Evolutionary conservation across 2,113 vertebrate genomes (phyloP).

Genomic region (Acanthisitta chloris): DNA sequence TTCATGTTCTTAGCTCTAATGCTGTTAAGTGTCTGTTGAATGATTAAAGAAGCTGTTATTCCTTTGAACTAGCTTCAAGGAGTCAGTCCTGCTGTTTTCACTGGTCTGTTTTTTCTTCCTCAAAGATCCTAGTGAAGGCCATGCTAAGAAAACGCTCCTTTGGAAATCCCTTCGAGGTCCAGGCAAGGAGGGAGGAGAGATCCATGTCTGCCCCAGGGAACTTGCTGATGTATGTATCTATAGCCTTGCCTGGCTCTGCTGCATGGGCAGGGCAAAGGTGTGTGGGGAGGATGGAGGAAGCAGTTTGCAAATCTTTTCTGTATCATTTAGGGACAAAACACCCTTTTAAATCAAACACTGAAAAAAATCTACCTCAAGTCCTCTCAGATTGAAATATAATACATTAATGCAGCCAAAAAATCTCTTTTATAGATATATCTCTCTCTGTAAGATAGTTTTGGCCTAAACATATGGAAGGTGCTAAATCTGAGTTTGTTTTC

Average conservation of each 20-base stretch:
- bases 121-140: constrained; percentile 94
- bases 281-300: neutral
- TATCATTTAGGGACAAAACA: neutral
- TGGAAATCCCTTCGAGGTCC: constrained; percentile 92
- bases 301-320: neutral
- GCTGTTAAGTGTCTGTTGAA: neutral
- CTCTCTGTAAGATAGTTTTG: neutral
- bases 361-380: neutral
- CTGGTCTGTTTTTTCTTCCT: neutral
- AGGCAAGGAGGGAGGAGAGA: constrained; percentile 86
- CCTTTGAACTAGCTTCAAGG: neutral
- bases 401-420: neutral
- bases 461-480: neutral
- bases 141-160: constrained; percentile 98
- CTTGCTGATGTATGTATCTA: constrained; percentile 85
- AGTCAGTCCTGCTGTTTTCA: neutral
- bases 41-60: neutral
- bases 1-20: neutral
- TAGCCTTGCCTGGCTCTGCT: neutral
- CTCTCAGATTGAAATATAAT: neutral
- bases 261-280: fast-evolving
- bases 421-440: neutral
- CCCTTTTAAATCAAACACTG: neutral
- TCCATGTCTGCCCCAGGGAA: constrained; percentile 95
- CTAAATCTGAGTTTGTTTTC: neutral